Evolutionary conservation across 1,140 invertebrate species (phyloP).

Genomic region (Zophobas atratus): DNA sequence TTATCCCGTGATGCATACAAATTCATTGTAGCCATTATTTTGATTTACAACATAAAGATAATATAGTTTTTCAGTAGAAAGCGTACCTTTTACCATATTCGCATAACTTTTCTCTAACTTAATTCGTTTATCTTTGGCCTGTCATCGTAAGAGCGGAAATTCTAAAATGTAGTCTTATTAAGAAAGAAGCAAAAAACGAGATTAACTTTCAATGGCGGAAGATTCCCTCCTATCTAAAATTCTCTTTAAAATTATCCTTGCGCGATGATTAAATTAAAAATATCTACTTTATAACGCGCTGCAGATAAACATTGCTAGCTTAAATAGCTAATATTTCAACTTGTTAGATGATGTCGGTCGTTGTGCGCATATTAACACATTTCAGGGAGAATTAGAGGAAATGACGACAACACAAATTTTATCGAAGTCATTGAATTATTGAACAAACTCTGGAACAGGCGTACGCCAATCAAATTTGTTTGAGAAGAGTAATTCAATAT

Average conservation of each 20-base stretch:
- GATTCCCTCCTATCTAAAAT: slow-evolving; percentile 27
- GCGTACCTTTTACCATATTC: slow-evolving; percentile 42
- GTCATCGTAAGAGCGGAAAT: slow-evolving; percentile 42
- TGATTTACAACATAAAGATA: slow-evolving; percentile 39
- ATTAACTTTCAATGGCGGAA: slow-evolving; percentile 37
- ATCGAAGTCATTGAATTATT: slow-evolving; percentile 28
- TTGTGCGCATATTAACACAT: neutral
- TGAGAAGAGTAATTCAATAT: slow-evolving; percentile 28
- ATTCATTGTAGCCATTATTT: slow-evolving; percentile 34
- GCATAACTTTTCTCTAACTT: slow-evolving; percentile 42
- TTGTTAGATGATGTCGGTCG: neutral
- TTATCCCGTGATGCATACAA: slow-evolving; percentile 38
- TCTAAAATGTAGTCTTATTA: slow-evolving; percentile 43
- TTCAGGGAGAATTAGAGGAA: slow-evolving; percentile 1
- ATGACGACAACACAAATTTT: slow-evolving; percentile 32
- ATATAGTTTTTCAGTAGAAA: slow-evolving; percentile 42
- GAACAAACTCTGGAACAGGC: slow-evolving; percentile 13
- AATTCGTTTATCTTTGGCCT: slow-evolving; percentile 43
- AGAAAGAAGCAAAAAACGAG: slow-evolving; percentile 41
- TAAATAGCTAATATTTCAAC: neutral
- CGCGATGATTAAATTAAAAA: slow-evolving; percentile 29
- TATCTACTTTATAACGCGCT: slow-evolving; percentile 2
- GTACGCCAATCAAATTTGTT: slow-evolving; percentile 33
- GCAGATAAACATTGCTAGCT: neutral
- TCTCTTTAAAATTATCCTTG: slow-evolving; percentile 32